Evolutionary conservation across 2,797 vertebrate species (phyloP), one percentile per base, ranked within the genome.

Genomic region (Chaunax sp.): DNA sequence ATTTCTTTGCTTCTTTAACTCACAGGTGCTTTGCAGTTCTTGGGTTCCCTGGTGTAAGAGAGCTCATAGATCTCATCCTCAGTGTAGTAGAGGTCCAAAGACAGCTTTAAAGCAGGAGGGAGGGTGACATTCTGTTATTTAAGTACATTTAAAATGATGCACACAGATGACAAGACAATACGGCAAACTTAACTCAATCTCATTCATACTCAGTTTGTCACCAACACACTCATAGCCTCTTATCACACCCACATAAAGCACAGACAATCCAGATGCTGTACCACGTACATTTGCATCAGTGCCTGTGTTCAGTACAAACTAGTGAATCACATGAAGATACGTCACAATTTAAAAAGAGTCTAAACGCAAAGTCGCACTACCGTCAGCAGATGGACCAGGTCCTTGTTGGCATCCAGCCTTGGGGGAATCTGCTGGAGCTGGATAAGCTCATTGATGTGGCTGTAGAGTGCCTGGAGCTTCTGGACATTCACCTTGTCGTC

Each of bases 41-140:
- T 95, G 62, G 97, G 96, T 57, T 98, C 97, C 59, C 97, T 94
- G 60, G 96, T 94, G n/a, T 98, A 98, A 0, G 97, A 98, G 64
- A 98, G 94, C 81, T 98, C 97, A 45, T 98, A 98, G 83, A 98
- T 98, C 88, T 98, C 97, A 75, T 98, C 97, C 85, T 98, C 97
- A 0, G 96, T 96, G 90, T 98, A 98, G 90, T 97, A 98, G 59
- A 98, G 95, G 77, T 98, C 97, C 83, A 98, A 92, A 44, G 97
- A 98, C 69, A 98, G 82, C 97, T 98, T 92, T 33, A 54, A 85
- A 22, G 86, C 33, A 40, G 38, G n/a, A n/a, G n/a, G n/a, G n/a
- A n/a, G n/a, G n/a, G n/a, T n/a, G n/a, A 40, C 76, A 81, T 78
- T 77, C 72, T 85, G 80, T 51, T 14, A 55, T 69, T 87, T 71